phyloP scores from a whole-genome alignment of 2,797 vertebrate species.

The Diglossa cyanea region DNA sequence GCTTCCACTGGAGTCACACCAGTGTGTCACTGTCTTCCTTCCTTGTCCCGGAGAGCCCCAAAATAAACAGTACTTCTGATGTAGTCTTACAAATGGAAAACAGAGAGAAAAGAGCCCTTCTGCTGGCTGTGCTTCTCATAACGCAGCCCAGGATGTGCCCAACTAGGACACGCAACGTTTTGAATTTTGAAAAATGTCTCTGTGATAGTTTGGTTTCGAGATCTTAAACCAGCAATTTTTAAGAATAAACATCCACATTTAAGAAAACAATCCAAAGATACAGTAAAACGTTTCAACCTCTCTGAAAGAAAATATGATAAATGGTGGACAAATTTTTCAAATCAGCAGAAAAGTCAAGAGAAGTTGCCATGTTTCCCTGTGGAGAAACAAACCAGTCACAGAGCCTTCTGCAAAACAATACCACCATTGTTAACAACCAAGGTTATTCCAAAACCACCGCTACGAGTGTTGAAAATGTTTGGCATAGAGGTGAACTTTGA shows the following conservation, averaged over 20 bases:
- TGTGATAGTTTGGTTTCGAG: too few species aligned
- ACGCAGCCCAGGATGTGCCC: neutral
- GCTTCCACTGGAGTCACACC: neutral
- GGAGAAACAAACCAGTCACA: neutral
- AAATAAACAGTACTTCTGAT: accelerated
- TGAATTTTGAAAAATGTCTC: neutral
- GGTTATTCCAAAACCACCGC: neutral
- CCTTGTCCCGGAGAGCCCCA: neutral
- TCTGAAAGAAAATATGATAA: neutral
- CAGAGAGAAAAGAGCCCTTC: neutral
- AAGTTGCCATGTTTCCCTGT: accelerated
- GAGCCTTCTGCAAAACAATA: neutral
- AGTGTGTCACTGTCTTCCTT: neutral
- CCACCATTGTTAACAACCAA: neutral
- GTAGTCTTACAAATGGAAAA: accelerated
- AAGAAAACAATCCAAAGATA: neutral
- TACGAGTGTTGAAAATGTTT: accelerated
- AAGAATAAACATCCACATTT: too few species aligned
- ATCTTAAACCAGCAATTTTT: neutral
- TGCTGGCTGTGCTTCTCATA: neutral
- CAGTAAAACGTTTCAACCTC: neutral
- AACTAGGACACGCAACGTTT: neutral
- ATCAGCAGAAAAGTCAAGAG: neutral
- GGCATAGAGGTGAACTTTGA: neutral
- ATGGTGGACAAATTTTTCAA: neutral